Conservation (phyloP, 1,140 invertebrate species). For the Uloborus diversus region DNA sequence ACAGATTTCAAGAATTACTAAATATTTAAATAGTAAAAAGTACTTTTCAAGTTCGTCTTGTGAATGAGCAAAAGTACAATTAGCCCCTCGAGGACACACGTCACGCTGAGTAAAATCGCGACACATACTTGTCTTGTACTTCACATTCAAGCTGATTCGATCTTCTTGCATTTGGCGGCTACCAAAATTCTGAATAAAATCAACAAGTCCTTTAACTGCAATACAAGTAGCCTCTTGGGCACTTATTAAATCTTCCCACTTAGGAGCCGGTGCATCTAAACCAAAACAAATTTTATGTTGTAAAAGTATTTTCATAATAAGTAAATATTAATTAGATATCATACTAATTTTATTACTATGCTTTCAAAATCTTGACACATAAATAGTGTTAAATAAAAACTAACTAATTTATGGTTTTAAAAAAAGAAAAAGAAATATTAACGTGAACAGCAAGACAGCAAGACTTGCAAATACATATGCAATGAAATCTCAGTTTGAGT, state of each 20-base stretch:
- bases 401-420: too few species aligned
- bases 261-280: constrained; percentile 75
- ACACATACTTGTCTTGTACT: constrained; percentile 93
- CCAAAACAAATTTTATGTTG: too few species aligned
- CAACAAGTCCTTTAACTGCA: constrained; percentile 84
- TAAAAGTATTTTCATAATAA: too few species aligned
- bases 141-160: constrained; percentile 74
- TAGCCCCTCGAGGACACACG: constrained; percentile 83
- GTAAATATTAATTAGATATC: too few species aligned
- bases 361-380: too few species aligned
- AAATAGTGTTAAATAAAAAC: too few species aligned
- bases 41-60: constrained; percentile 89
- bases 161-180: constrained; percentile 64
- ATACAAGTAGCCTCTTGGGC: constrained; percentile 82
- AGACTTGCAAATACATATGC: too few species aligned
- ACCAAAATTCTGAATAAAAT: constrained; percentile 79
- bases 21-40: constrained; percentile 28
- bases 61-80: constrained; percentile 92
- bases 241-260: constrained; percentile 70
- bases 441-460: too few species aligned
- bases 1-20: neutral
- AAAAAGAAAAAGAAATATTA: too few species aligned
- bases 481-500: too few species aligned
- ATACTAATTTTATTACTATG: too few species aligned
- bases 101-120: constrained; percentile 80